Conservation (phyloP, 2,113 vertebrate genomes). For the Ellobius talpinus region DNA sequence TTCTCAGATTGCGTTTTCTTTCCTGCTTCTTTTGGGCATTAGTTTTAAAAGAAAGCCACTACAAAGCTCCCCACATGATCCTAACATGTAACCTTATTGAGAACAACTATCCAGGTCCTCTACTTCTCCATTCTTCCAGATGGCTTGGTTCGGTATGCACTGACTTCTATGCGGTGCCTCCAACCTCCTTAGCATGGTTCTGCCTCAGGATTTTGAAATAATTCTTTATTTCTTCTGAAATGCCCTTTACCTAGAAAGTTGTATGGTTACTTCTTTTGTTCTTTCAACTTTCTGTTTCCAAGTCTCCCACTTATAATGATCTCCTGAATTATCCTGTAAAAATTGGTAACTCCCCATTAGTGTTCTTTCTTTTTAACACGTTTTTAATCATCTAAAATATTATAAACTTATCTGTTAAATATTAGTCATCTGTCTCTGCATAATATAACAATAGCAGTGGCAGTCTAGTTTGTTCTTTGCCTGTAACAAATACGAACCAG, state of each 20-base stretch:
- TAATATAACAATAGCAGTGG: conserved; percentile 9
- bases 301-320: neutral
- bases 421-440: neutral
- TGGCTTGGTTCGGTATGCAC: neutral
- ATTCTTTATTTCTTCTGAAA: conserved; percentile 23
- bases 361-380: neutral
- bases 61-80: neutral
- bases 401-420: conserved; percentile 18
- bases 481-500: neutral
- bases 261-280: neutral
- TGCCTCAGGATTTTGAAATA: neutral
- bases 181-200: neutral
- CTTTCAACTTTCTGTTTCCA: neutral
- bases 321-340: neutral
- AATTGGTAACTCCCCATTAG: neutral
- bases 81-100: neutral
- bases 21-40: neutral
- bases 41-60: neutral
- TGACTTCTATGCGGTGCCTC: neutral
- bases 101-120: neutral
- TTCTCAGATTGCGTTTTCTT: neutral
- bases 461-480: neutral
- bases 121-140: neutral
- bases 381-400: neutral
- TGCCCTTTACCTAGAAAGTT: neutral